Conservation (phyloP, 1,140 invertebrate species). For the Archegozetes longisetosus region DNA sequence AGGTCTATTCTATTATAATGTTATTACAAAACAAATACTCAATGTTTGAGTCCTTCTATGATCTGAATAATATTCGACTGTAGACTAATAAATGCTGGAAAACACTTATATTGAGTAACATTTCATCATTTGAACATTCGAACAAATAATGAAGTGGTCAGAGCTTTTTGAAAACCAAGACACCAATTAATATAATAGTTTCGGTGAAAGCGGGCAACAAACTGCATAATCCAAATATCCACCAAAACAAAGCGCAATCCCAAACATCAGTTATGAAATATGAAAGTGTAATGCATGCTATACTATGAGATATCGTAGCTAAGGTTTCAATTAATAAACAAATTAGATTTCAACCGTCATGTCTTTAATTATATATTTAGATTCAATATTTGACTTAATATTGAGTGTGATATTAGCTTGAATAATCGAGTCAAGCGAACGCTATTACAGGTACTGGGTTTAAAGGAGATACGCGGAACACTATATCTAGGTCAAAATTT, state of each 20-base stretch:
- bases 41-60: background rate
- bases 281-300: background rate
- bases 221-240: background rate
- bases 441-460: background rate
- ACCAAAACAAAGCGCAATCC: slow-evolving; percentile 7
- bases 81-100: background rate
- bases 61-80: background rate
- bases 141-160: background rate
- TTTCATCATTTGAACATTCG: background rate
- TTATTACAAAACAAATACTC: background rate
- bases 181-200: background rate
- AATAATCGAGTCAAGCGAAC: background rate
- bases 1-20: too few relatives aligned
- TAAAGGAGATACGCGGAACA: slow-evolving; percentile 1
- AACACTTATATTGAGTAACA: background rate
- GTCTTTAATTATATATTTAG: background rate
- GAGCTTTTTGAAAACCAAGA: background rate
- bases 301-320: background rate
- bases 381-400: background rate
- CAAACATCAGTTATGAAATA: slow-evolving; percentile 4
- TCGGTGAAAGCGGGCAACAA: background rate
- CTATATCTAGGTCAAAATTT: too few relatives aligned
- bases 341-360: background rate
- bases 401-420: background rate
- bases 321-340: background rate